Conservation (phyloP, 2,888 invertebrate genomes). For the Lasioglossum malachurum region DNA sequence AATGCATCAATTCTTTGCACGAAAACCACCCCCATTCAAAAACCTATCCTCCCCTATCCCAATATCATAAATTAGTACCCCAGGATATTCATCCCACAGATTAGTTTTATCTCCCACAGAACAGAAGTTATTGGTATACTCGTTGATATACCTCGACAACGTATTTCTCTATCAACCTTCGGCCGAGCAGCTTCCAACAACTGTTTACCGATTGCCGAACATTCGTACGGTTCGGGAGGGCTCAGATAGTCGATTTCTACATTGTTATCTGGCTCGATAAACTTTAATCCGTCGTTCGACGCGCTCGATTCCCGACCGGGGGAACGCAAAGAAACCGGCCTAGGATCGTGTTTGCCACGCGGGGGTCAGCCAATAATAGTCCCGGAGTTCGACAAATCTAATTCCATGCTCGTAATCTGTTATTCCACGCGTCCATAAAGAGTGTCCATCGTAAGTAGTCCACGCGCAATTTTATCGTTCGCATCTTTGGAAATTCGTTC, state of each 20-base stretch:
- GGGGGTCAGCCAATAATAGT: neutral
- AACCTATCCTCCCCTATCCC: neutral
- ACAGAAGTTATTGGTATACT: slow-evolving; percentile 24
- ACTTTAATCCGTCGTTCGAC: slow-evolving; percentile 47
- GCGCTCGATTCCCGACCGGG: neutral
- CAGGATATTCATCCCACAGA: neutral
- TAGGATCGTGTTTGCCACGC: slow-evolving; percentile 5
- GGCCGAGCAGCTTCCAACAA: slow-evolving; percentile 20
- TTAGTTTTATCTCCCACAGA: slow-evolving; percentile 17
- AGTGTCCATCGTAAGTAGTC: neutral
- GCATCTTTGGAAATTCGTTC: neutral
- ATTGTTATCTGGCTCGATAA: slow-evolving; percentile 41
- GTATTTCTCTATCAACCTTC: slow-evolving; percentile 10
- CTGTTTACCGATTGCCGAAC: slow-evolving; percentile 31
- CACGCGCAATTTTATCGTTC: neutral
- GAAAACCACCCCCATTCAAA: neutral
- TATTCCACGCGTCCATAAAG: neutral
- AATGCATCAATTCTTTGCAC: neutral
- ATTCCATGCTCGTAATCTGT: slow-evolving; percentile 5
- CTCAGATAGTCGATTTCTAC: slow-evolving; percentile 24
- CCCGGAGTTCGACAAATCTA: neutral
- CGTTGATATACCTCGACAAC: neutral
- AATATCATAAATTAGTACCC: neutral
- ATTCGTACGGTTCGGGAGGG: slow-evolving; percentile 5
- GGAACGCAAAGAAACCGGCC: neutral